phyloP scores from a whole-genome alignment of 2,888 invertebrate genomes.

The Drosophila prolongata region DNA sequence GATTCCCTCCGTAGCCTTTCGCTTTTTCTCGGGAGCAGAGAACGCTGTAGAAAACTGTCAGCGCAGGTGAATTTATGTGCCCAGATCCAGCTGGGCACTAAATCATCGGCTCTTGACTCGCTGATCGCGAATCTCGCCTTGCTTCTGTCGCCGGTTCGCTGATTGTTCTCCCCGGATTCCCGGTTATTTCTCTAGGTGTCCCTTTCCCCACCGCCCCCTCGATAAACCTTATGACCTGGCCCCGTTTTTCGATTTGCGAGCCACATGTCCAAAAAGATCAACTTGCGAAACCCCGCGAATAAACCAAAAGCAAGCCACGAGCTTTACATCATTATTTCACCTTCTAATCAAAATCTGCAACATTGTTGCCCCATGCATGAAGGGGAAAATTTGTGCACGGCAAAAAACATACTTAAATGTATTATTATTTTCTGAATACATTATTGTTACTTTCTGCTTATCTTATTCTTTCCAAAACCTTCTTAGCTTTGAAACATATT shows the following conservation, averaged over 20 bases:
- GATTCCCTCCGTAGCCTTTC: conserved; percentile 62
- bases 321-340: conserved; percentile 81
- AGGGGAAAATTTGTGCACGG: conserved; percentile 7
- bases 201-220: conserved; percentile 6
- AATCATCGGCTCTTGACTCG: conserved; percentile 74
- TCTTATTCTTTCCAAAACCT: too few species aligned
- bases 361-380: conserved; percentile 53
- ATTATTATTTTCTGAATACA: too few species aligned
- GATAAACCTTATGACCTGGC: conserved; percentile 71
- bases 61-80: conserved; percentile 83
- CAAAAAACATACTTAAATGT: not conserved
- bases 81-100: conserved; percentile 80
- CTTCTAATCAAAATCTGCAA: conserved; percentile 77
- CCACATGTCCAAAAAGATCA: conserved; percentile 42
- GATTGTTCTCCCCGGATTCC: conserved; percentile 27
- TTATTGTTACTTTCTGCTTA: too few species aligned
- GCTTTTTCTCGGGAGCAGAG: conserved; percentile 57
- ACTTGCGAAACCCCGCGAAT: conserved; percentile 30
- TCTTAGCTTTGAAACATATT: too few species aligned
- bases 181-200: conserved; percentile 1
- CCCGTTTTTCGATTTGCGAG: conserved; percentile 54
- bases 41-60: conserved; percentile 70
- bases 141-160: conserved; percentile 51
- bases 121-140: conserved; percentile 18
- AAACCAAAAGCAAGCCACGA: conserved; percentile 44